Percentiles rank a stretch among this genome's conserved stretches.
Evolutionary conservation across 2,888 invertebrate genomes (phyloP).

Genomic region (Eudasyphora cyanicolor): DNA sequence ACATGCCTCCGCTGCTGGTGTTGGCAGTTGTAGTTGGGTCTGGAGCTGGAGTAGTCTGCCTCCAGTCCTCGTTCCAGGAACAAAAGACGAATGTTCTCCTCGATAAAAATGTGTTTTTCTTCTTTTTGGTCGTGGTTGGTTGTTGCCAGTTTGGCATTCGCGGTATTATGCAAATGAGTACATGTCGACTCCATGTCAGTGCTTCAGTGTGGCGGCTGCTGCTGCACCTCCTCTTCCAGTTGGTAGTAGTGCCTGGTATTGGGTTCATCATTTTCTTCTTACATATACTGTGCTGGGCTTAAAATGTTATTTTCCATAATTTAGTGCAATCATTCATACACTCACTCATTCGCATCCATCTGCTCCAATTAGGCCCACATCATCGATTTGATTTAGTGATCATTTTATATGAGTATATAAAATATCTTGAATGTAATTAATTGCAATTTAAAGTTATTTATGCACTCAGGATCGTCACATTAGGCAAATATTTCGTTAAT

Average conservation of each 20-base stretch:
- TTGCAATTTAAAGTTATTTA: too few relatives aligned
- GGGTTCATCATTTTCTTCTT: too few relatives aligned
- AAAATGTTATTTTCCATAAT: conserved; percentile 63
- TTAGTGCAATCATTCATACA: conserved; percentile 51
- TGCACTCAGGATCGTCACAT: too few relatives aligned
- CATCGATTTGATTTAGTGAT: too few relatives aligned
- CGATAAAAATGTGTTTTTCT: conserved; percentile 48
- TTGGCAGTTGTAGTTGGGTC: background rate
- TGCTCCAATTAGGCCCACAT: too few relatives aligned
- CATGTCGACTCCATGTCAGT: conserved; percentile 60
- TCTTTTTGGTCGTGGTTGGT: conserved; percentile 23
- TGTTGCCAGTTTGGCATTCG: conserved; percentile 42
- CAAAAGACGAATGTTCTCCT: conserved; percentile 51
- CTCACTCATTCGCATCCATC: background rate
- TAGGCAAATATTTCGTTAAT: too few relatives aligned
- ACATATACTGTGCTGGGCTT: conserved; percentile 40
- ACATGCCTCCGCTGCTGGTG: background rate
- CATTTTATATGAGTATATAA: too few relatives aligned
- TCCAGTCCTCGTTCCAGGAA: conserved; percentile 40
- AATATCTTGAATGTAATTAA: too few relatives aligned
- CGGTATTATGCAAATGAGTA: conserved; percentile 64
- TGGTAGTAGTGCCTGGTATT: conserved; percentile 33
- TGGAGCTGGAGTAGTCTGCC: too few relatives aligned
- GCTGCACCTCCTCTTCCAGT: background rate
- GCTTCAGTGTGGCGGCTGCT: too few relatives aligned